Evolutionary conservation across 2,797 vertebrate genomes (phyloP).

Genomic region (Chaenodraco wilsoni): DNA sequence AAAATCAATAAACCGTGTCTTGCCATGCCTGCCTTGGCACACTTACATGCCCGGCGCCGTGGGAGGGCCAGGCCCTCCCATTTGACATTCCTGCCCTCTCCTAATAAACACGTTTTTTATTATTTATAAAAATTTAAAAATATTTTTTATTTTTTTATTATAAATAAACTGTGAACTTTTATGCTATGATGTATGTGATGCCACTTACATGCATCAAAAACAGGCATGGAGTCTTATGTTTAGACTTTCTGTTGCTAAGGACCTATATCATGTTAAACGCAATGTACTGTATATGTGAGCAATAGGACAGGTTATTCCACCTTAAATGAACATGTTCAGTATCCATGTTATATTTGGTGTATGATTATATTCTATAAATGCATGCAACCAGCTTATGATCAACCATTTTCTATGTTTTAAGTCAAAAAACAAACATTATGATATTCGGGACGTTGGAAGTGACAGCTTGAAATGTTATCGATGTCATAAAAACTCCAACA

Average conservation of each 20-base stretch:
- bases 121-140: too few species aligned
- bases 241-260: neutral
- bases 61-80: too few species aligned
- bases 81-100: too few species aligned
- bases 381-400: neutral
- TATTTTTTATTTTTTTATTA: too few species aligned
- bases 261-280: neutral
- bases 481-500: neutral
- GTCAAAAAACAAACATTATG: neutral
- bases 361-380: neutral
- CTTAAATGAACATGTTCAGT: neutral
- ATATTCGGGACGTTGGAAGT: neutral
- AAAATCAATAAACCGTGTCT: slow-evolving; percentile 16
- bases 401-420: neutral
- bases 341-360: neutral
- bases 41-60: neutral
- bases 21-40: neutral
- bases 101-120: too few species aligned
- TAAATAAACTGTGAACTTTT: too few species aligned
- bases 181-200: too few species aligned
- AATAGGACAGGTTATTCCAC: neutral
- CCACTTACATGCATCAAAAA: slow-evolving; percentile 2
- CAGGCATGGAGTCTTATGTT: neutral
- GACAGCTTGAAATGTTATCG: neutral
- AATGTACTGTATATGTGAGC: neutral